These are phyloP conservation scores for Porites lobata DNA, from an alignment of 92 coral and sea anemone genomes.

Conservation along the genomic window DNA sequence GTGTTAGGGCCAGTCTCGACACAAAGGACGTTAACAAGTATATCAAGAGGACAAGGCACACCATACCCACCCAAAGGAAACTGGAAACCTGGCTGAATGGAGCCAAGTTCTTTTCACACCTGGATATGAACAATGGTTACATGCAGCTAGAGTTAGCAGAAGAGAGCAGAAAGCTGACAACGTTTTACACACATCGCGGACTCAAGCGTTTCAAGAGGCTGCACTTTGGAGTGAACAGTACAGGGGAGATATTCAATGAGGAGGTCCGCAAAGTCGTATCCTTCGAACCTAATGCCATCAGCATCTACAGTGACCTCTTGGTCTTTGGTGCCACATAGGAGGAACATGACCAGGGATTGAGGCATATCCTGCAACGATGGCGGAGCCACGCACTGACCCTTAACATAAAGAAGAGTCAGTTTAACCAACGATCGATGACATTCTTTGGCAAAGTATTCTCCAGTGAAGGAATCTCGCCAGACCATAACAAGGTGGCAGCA, in stretches of 20 bases:
- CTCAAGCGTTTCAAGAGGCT: slow-evolving; percentile 42
- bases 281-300: slow-evolving; percentile 52
- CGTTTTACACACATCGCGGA: slow-evolving; percentile 25
- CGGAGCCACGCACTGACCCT: slow-evolving; percentile 19
- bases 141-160: slow-evolving; percentile 55
- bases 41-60: slow-evolving; percentile 49
- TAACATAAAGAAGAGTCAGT: neutral
- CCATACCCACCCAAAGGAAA: slow-evolving; percentile 47
- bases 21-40: slow-evolving; percentile 24
- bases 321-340: slow-evolving; percentile 52
- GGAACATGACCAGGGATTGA: slow-evolving; percentile 41
- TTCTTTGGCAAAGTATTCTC: slow-evolving; percentile 21
- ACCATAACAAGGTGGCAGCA: slow-evolving; percentile 38
- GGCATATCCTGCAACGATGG: slow-evolving; percentile 11
- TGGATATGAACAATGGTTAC: slow-evolving; percentile 47
- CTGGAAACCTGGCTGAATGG: slow-evolving; percentile 51
- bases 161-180: slow-evolving; percentile 57
- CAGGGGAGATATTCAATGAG: slow-evolving; percentile 63
- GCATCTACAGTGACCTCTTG: slow-evolving; percentile 57
- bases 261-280: slow-evolving; percentile 50
- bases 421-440: neutral
- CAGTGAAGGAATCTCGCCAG: slow-evolving; percentile 23
- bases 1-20: slow-evolving; percentile 18
- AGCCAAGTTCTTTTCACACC: slow-evolving; percentile 53
- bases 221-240: slow-evolving; percentile 65